Evolutionary conservation across 2,113 vertebrate genomes (phyloP).

Genomic region (Urocitellus parryii): DNA sequence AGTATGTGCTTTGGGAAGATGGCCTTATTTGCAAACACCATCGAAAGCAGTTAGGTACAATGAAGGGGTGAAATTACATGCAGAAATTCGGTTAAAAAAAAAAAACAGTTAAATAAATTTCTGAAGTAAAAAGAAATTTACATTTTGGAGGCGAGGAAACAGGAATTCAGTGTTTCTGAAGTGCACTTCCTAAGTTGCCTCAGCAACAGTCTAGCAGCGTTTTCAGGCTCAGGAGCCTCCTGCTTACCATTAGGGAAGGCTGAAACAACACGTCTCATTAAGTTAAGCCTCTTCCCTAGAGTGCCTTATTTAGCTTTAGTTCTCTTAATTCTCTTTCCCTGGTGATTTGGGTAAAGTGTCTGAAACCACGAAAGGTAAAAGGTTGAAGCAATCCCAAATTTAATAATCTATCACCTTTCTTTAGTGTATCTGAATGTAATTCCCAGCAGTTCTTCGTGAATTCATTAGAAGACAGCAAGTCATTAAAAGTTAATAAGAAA

Average conservation of each 20-base stretch:
- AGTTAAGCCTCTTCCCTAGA: conserved; percentile 73
- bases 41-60: not conserved
- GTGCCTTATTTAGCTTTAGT: conserved; percentile 79
- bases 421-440: conserved; percentile 70
- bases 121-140: conserved; percentile 20
- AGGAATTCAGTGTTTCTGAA: not conserved
- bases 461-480: conserved; percentile 80
- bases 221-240: conserved; percentile 36
- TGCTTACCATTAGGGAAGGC: conserved; percentile 61
- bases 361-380: conserved; percentile 82
- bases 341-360: conserved; percentile 68
- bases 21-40: not conserved
- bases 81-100: not conserved
- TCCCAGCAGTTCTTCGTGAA: conserved; percentile 73
- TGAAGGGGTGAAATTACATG: not conserved
- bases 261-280: conserved; percentile 75
- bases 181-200: not conserved
- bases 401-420: conserved; percentile 82
- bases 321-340: conserved; percentile 78
- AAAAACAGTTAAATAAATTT: conserved; percentile 23
- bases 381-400: conserved; percentile 79
- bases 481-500: conserved; percentile 82
- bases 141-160: not conserved
- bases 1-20: not conserved
- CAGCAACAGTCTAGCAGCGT: not conserved